Base-by-base conservation (phyloP, 2,797 vertebrate genomes). In the Molossus alvarezi region DNA sequence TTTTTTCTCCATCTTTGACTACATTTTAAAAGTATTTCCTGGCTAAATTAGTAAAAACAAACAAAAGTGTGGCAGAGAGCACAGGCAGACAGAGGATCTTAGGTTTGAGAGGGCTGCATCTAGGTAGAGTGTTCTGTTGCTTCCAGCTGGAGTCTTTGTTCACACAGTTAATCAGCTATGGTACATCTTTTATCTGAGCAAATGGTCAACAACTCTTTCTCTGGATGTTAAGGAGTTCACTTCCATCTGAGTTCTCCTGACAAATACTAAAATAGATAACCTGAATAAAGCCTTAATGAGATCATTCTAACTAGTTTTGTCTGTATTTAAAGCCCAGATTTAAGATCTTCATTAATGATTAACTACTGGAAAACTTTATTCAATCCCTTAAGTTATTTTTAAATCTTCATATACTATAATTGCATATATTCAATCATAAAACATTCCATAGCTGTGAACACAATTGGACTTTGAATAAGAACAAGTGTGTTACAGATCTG, bases 291-390 rank as follows among this genome's bases (percentile, higher is more conserved):
- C 33, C 88, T 84, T 97, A 97, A 98, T 97, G 96, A 97, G 96
- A 94, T 97, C 95, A 92, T 97, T 96, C 96, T 90, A 91, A 95
- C 81, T 94, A 97, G 95, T 96, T 96, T 95, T 97, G 87, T 95
- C 95, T 96, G 90, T 97, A 97, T 93, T 98, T 97, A 97, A 97
- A 96, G 96, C 62, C 96, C 80, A 91, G 89, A 97, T 95, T 96
- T 95, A 95, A 97, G 91, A 95, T 94, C 75, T 93, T 91, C 96
- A 95, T 97, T 98, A 97, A 96, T 96, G 93, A 96, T 97, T 96
- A 97, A 95, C 90, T 91, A 53, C 94, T 79, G 72, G 80, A 96
- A 98, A 98, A 97, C 95, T 97, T 89, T 94, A 67, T 95, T 95
- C 81, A 92, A 62, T 97, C 96, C 91, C 95, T 62, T 64, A 91